Conservation (phyloP, 1,140 invertebrate species). For the Trissolcus basalis region DNA sequence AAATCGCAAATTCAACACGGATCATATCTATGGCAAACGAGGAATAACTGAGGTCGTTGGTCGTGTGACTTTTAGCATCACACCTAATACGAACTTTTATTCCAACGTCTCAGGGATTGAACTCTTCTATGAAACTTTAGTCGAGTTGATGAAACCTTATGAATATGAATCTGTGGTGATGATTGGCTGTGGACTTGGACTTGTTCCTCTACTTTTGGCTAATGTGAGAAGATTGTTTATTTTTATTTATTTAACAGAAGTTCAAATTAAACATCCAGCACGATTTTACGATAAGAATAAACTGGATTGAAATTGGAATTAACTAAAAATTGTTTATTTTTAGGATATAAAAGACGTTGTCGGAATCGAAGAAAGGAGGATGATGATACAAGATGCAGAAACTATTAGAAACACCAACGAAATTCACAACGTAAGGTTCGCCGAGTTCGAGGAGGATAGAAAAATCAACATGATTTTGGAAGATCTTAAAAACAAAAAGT, state of each 20-base stretch:
- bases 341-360: conserved; percentile 18
- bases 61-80: conserved; percentile 15
- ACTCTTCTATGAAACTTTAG: conserved; percentile 16
- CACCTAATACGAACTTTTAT: conserved; percentile 25
- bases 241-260: too few species aligned
- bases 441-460: not conserved
- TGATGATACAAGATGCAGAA: conserved; percentile 5
- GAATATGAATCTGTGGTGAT: conserved; percentile 23
- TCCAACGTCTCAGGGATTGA: conserved; percentile 37
- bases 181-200: conserved; percentile 36
- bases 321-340: conserved; percentile 10
- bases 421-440: conserved; percentile 28
- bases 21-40: conserved; percentile 11
- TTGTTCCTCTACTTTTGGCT: conserved; percentile 29
- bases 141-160: conserved; percentile 24
- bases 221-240: conserved; percentile 7
- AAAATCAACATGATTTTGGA: conserved; percentile 12
- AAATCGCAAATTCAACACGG: not conserved
- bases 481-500: conserved; percentile 10
- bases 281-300: too few species aligned
- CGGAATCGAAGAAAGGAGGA: conserved; percentile 16
- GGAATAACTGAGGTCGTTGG: conserved; percentile 13
- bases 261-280: too few species aligned
- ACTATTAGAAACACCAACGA: conserved; percentile 7
- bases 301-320: not conserved